phyloP scores from a whole-genome alignment of 2,888 invertebrate genomes.

The Nephrocerus scutellatus region DNA sequence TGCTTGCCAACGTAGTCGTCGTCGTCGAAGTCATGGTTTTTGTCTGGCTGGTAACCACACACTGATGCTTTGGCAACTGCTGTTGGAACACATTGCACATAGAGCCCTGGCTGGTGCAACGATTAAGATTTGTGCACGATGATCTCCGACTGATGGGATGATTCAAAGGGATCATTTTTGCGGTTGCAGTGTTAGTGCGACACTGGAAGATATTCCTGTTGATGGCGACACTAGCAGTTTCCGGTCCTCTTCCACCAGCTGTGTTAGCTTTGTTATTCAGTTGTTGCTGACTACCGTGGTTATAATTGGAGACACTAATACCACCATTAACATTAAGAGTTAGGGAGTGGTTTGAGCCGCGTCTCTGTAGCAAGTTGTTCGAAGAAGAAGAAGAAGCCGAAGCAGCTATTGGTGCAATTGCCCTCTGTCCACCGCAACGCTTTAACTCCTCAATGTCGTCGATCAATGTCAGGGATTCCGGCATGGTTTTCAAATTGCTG shows the following conservation, averaged over 20 bases:
- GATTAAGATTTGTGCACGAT: conserved; percentile 41
- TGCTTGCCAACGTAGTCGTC: conserved; percentile 22
- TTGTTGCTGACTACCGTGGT: conserved; percentile 19
- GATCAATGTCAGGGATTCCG: conserved; percentile 63
- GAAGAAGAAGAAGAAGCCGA: conserved; percentile 25
- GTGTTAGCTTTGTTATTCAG: not conserved
- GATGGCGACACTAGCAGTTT: too few relatives aligned
- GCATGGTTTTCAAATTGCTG: conserved; percentile 64
- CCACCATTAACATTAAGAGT: conserved; percentile 53
- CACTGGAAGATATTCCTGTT: too few relatives aligned
- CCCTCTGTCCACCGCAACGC: conserved; percentile 1
- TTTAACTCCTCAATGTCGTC: conserved; percentile 48
- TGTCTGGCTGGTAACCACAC: conserved; percentile 30
- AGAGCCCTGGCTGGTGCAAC: conserved; percentile 54
- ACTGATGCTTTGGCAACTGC: conserved; percentile 17
- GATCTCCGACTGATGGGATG: too few relatives aligned
- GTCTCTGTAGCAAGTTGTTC: conserved; percentile 49
- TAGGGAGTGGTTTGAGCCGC: conserved; percentile 57
- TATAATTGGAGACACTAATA: conserved; percentile 50
- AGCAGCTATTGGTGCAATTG: conserved; percentile 10
- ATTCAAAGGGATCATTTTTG: too few relatives aligned
- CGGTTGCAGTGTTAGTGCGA: too few relatives aligned
- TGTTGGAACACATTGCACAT: conserved; percentile 27
- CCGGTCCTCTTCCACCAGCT: not conserved
- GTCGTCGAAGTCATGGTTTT: conserved; percentile 26